Base-by-base conservation (phyloP, 1,140 invertebrate species). In the Bombus pascuorum region DNA sequence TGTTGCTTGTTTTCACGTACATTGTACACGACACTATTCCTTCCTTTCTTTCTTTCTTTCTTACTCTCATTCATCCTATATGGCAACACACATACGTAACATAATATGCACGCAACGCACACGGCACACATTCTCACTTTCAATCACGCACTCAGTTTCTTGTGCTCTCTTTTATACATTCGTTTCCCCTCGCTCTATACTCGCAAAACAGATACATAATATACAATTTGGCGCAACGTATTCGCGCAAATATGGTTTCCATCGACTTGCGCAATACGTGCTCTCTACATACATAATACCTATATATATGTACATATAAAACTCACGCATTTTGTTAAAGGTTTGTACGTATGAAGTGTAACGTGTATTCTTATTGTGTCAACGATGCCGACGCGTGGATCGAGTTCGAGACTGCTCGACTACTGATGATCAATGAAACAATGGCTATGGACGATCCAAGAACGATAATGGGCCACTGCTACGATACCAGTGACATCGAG, bases 291-390 rank as follows among this genome's bases (percentile, higher is more conserved):
- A 89, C 74, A 89, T 89, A 89, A 89, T 80, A 84, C 68, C 70
- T 89, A 71, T 79, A 82, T 89, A 78, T 89, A 88, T 89, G 87
- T 89, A 89, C 88, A 89, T 89, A 89, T 86, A 89, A 88, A 47
- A 89, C 75, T 89, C 88, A 81, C 88, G 88, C 84, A 57, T 81
- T 88, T 88, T 86, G 34, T 44, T 71, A 53, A 88, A 85, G 66
- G 84, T 86, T 89, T 88, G 87, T 89, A 89, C 87, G 47, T 88
- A 53, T 87, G 72, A 59, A 68, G 74, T 87, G 75, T 83, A 66
- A 62, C 25, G 74, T 78, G 74, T 86, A 44, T 82, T 82, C 42
- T 75, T 75, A 47, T 44, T 75, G 57, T 82, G 73, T 78, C 28
- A 83, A 83, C 73, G 73, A 77, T 76, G 39, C 81, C 62, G 68